Evolutionary conservation across 2,888 invertebrate species (phyloP).

Genomic region (Agrilus mali): DNA sequence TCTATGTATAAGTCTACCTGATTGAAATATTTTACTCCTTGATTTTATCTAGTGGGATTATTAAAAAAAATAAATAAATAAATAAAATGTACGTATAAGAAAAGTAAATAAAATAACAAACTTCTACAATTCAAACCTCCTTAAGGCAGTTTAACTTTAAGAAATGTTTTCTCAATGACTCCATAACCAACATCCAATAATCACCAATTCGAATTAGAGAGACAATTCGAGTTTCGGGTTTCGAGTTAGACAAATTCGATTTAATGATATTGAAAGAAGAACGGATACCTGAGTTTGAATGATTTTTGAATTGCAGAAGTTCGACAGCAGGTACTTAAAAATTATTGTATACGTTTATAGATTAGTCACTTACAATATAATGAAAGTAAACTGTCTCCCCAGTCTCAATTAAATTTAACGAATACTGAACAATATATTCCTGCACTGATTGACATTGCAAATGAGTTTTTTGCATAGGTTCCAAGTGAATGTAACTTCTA

Average conservation of each 20-base stretch:
- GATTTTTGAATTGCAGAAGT: no score
- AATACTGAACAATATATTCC: constrained; percentile 27
- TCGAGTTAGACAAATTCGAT: no score
- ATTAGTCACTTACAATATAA: constrained; percentile 23
- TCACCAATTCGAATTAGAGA: no score
- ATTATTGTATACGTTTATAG: not conserved
- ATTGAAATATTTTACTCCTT: constrained; percentile 23
- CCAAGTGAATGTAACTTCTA: constrained; percentile 26
- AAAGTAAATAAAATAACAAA: no score
- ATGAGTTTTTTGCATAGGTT: constrained; percentile 16
- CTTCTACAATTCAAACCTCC: no score
- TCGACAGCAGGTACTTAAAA: no score
- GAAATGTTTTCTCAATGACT: no score
- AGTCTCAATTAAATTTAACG: constrained; percentile 20
- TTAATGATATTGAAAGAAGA: no score
- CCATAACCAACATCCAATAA: no score
- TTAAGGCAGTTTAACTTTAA: no score
- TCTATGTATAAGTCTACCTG: constrained; percentile 20
- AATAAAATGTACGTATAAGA: not conserved
- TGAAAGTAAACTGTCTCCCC: constrained; percentile 15
- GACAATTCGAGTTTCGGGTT: no score
- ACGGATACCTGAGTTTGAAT: no score
- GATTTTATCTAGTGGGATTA: constrained; percentile 27
- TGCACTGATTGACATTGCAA: constrained; percentile 25
- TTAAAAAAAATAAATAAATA: not conserved